Evolutionary conservation across 2,888 invertebrate species (phyloP), one percentile per base, ranked within the genome.

Genomic region (Drosophila robusta): DNA sequence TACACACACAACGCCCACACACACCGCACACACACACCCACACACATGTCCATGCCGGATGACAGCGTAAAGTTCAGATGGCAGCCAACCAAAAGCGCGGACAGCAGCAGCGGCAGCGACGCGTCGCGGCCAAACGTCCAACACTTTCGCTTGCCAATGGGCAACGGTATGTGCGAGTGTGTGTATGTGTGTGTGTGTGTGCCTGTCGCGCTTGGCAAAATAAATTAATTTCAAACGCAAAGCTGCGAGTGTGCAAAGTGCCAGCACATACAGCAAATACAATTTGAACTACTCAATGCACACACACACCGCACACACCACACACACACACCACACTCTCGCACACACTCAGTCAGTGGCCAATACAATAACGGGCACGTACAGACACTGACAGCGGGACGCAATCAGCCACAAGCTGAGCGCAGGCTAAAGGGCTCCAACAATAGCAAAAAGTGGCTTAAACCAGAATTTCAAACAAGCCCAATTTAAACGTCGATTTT

Each of bases 61-160:
- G 75, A 61, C 56, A 75, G 75, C 73, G 70, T 66, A 70, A 77
- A 86, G 77, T 85, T 85, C 79, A 85, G 67, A 78, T 75, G 84
- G 81, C 82, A 83, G 85, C 89, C 82, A 83, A 83, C 82, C 82
- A 83, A 83, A 83, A 80, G 82, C 82, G 89, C 82, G 82, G 82
- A 89, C 81, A 81, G 54, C 63, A 58, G 67, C 68, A 63, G 29
- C 55, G 34, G 44, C 38, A 14, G 36, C 52, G 42, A 38, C 45
- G 42, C 32, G 61, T 34, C 60, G 71, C 63, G 65, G 44, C 47
- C 66, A 36, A 63, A 44, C 67, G 79, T 72, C 83, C 80, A 80
- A 88, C 89, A 82, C 87, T 88, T 88, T 86, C 73, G 70, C 80
- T 80, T 80, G 66, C 79, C 82, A 82, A 74, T 85, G 63, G 72